Conservation (phyloP, 2,888 invertebrate species). For the Helicoverpa assulta region DNA sequence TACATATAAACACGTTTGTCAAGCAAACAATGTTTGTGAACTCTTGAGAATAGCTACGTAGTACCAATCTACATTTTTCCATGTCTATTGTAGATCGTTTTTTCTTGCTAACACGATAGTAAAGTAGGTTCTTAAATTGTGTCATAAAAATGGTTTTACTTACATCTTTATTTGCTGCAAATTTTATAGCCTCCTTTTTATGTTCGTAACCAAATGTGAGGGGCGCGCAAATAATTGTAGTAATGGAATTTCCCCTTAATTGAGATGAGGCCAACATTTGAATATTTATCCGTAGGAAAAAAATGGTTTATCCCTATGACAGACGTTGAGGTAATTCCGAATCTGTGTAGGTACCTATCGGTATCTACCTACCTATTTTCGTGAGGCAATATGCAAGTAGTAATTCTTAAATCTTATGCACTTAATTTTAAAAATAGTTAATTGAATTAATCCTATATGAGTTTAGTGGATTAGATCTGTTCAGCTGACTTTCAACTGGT, state of each 20-base stretch:
- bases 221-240: background rate
- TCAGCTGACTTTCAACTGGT: background rate
- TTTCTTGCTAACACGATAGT: conserved; percentile 18
- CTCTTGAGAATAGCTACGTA: conserved; percentile 11
- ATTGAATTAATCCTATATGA: no score
- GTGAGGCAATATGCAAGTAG: no score
- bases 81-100: background rate
- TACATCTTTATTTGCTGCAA: conserved; percentile 7
- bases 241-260: background rate
- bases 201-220: conserved; percentile 1
- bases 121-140: conserved; percentile 20
- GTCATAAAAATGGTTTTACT: conserved; percentile 35
- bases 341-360: no score
- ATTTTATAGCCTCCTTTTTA: conserved; percentile 12
- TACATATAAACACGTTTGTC: conserved; percentile 33
- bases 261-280: no score
- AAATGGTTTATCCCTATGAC: no score
- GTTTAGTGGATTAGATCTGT: no score
- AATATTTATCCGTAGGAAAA: no score
- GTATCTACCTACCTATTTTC: no score
- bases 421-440: no score
- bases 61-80: conserved; percentile 13
- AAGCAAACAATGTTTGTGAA: conserved; percentile 36
- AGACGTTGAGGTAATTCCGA: no score
- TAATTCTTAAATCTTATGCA: no score